phyloP scores from a whole-genome alignment of 92 coral and sea anemone genomes.

The Galaxea fascicularis region DNA sequence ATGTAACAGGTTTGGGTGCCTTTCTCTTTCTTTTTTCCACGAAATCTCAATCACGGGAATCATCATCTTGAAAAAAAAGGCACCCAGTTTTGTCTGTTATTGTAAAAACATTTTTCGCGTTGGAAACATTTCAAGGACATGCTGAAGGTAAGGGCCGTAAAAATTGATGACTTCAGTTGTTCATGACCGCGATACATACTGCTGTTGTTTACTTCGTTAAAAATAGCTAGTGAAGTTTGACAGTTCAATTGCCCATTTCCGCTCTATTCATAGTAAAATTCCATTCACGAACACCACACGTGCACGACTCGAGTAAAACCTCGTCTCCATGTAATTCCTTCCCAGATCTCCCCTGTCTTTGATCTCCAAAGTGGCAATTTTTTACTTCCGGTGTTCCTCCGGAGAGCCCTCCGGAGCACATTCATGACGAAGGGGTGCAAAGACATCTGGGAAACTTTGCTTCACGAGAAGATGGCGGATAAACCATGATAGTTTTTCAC shows the following conservation, averaged over 20 bases:
- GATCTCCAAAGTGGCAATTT: neutral
- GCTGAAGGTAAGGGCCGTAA: neutral
- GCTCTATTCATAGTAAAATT: slow-evolving; percentile 74
- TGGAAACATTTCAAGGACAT: neutral
- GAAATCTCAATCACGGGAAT: neutral
- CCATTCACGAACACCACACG: slow-evolving; percentile 90
- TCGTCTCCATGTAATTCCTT: slow-evolving; percentile 13
- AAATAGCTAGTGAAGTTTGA: slow-evolving; percentile 38
- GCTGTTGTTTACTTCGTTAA: slow-evolving; percentile 25
- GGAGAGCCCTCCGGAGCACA: no score
- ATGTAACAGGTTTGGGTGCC: slow-evolving; percentile 92
- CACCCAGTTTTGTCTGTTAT: neutral
- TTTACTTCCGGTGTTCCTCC: slow-evolving; percentile 41
- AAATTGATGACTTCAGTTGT: neutral
- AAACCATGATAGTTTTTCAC: slow-evolving; percentile 89
- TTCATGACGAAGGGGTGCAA: slow-evolving; percentile 2
- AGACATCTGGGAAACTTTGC: slow-evolving; percentile 34
- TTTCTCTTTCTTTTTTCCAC: slow-evolving; percentile 1
- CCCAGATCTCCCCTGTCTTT: neutral
- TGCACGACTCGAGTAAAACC: slow-evolving; percentile 38
- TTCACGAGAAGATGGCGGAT: slow-evolving; percentile 82
- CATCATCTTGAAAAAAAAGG: neutral
- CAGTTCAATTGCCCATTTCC: slow-evolving; percentile 46
- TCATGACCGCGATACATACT: neutral
- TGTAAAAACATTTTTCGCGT: neutral